Evolutionary conservation across 2,888 invertebrate species (phyloP), one percentile per base, ranked within the genome.

Genomic region (Corythucha ciliata): DNA sequence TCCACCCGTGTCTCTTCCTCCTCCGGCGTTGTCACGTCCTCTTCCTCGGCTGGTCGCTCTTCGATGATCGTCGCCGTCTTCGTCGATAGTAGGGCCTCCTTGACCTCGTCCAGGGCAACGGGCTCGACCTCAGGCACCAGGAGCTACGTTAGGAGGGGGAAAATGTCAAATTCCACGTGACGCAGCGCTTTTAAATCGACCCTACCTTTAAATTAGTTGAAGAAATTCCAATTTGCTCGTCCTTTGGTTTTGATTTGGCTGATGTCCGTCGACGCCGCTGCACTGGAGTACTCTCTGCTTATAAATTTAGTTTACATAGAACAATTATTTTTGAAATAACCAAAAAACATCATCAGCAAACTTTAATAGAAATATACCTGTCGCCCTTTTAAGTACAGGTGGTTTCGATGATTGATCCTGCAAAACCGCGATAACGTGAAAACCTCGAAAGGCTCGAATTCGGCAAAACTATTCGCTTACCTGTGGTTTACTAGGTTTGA

Each of bases 121-220:
- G 71, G 70, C 56, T 70, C 70, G 16, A 70, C 71, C 50, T 71
- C 72, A 44, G 72, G 72, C 34, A 72, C 70, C 29, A 72, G 58
- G 27, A 62, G 67, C 71, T 70, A 45, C 24, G 34, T 44, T 47
- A 27, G 52, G 44, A 46, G 47, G 39, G 53, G 41, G 37, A 45
- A 33, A 40, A 42, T 27, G 18, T 42, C 21, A 32, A 34, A 24
- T 45, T 27, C 45, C 18, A 49, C 46, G 27, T 33, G 18, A 6
- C 7, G 1, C 14, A 10, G 18, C 5, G 20, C 42, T 47, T 12
- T 34, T 24, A 24, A 10, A 26, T 45, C 7, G 46, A 27, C 32
- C 46, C 55, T 66, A 72, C 73, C 68, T 82, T 83, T 3, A 84
- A 69, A 29, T 83, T 75, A 69, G 83, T 82, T 18, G 82, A 81